Percentiles rank a stretch among this genome's conserved stretches.
Evolutionary conservation across 2,113 vertebrate species (phyloP).

Genomic region (Dipodomys ordii): DNA sequence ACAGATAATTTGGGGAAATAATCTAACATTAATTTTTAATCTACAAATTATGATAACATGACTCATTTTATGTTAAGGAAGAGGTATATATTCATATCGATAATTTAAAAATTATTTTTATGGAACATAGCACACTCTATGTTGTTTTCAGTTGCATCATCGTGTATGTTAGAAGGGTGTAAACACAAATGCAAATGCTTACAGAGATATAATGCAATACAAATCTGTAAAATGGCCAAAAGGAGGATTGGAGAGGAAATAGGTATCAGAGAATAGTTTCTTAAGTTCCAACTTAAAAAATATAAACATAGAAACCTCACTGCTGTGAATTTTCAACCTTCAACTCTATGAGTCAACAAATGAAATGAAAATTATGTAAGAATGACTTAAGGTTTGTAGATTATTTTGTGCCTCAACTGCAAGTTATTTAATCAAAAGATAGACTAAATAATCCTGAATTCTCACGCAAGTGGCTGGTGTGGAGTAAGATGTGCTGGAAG

Average conservation of each 20-base stretch:
- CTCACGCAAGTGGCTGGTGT: too few relatives aligned
- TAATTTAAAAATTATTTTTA: not conserved
- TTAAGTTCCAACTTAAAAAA: not conserved
- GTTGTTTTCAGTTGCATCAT: not conserved
- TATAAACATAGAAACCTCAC: not conserved
- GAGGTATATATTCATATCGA: not conserved
- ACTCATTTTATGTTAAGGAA: too few relatives aligned
- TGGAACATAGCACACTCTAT: not conserved
- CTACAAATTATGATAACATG: too few relatives aligned
- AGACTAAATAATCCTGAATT: not conserved
- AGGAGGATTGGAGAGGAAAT: not conserved
- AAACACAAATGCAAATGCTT: not conserved
- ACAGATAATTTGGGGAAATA: not conserved
- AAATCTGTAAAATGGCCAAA: not conserved
- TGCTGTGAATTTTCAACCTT: not conserved
- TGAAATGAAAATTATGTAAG: too few relatives aligned
- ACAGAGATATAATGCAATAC: not conserved
- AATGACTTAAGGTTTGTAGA: too few relatives aligned
- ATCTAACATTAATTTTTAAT: not conserved
- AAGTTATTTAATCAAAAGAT: not conserved
- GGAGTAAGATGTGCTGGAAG: not conserved
- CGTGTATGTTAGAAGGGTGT: not conserved
- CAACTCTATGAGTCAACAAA: not conserved
- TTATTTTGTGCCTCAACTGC: too few relatives aligned
- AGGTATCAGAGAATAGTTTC: not conserved